phyloP scores from a whole-genome alignment of 1,140 invertebrate species.

The Nasonia vitripennis region DNA sequence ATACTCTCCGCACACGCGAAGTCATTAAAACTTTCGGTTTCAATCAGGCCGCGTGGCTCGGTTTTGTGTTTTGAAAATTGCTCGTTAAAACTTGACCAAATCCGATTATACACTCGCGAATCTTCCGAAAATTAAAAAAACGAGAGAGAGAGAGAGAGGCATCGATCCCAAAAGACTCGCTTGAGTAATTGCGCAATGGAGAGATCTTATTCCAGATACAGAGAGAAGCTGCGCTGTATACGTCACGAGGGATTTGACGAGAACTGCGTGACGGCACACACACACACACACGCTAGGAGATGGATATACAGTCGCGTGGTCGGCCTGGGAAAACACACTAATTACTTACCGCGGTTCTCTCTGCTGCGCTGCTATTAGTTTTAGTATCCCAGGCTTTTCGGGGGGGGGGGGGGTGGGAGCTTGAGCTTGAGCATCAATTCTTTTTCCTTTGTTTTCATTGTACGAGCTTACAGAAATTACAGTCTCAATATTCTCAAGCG shows the following conservation, averaged over 20 bases:
- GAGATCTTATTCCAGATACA: too few relatives aligned
- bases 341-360: neutral
- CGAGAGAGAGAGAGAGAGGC: neutral
- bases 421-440: neutral
- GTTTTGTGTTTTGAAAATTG: too few relatives aligned
- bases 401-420: too few relatives aligned
- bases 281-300: neutral
- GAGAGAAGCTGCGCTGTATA: neutral
- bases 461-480: too few relatives aligned
- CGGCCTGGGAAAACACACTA: neutral
- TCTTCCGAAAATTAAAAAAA: neutral
- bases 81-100: too few relatives aligned
- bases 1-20: too few relatives aligned
- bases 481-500: neutral
- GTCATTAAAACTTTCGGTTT: too few relatives aligned
- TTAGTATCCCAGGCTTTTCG: neutral
- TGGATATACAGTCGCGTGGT: neutral
- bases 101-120: too few relatives aligned
- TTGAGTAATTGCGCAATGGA: neutral
- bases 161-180: neutral
- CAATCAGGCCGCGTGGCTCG: too few relatives aligned
- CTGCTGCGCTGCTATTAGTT: neutral
- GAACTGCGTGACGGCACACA: neutral
- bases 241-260: constrained; percentile 1
- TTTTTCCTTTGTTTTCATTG: neutral